Conservation (phyloP, 2,888 invertebrate genomes). For the Cerceris ruficornis region DNA sequence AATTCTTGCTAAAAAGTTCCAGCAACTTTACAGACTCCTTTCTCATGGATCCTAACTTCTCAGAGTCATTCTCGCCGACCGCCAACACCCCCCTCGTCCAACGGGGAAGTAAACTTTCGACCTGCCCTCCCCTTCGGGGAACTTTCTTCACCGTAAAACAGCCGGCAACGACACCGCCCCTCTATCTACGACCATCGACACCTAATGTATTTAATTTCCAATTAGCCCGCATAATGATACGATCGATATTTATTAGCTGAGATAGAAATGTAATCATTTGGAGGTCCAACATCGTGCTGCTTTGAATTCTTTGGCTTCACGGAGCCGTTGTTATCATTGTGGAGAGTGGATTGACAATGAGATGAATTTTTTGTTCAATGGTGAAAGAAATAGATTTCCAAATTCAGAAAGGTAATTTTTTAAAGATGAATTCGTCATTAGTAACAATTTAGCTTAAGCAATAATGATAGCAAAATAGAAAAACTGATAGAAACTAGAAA, state of each 20-base stretch:
- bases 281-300: too few species aligned
- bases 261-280: too few species aligned
- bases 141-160: slow-evolving; percentile 75
- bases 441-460: too few species aligned
- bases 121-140: slow-evolving; percentile 60
- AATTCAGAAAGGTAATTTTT: too few species aligned
- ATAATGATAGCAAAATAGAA: too few species aligned
- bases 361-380: too few species aligned
- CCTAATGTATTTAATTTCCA: slow-evolving; percentile 71
- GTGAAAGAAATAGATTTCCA: too few species aligned
- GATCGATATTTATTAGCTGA: slow-evolving; percentile 37
- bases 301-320: too few species aligned
- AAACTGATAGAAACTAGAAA: too few species aligned
- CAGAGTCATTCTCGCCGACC: slow-evolving; percentile 75
- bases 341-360: too few species aligned
- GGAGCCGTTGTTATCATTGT: too few species aligned
- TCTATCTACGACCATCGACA: slow-evolving; percentile 68
- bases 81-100: slow-evolving; percentile 58
- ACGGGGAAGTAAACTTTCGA: slow-evolving; percentile 74
- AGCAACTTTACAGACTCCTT: slow-evolving; percentile 78
- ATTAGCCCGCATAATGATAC: slow-evolving; percentile 57
- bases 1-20: slow-evolving; percentile 79
- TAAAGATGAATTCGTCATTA: too few species aligned
- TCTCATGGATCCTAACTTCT: slow-evolving; percentile 76
- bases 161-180: slow-evolving; percentile 63